These are phyloP conservation scores for Cheilosia urbana DNA, from an alignment of 2,888 invertebrate genomes.

Conservation along the genomic window DNA sequence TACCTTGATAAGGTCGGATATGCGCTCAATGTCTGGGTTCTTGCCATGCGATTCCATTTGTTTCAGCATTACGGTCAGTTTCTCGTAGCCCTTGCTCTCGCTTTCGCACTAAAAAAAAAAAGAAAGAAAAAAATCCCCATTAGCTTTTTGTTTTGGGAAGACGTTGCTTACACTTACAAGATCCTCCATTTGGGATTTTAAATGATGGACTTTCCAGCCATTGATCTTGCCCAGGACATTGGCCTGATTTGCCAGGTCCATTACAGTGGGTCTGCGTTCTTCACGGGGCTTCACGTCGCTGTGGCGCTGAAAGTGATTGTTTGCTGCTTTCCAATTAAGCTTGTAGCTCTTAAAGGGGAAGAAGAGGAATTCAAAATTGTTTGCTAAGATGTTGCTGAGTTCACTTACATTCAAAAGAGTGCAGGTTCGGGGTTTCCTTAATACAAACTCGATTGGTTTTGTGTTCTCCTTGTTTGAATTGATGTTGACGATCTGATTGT, in stretches of 20 bases:
- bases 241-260: conserved; percentile 94
- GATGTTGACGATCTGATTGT: conserved; percentile 77
- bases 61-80: conserved; percentile 81
- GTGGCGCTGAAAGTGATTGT: conserved; percentile 90
- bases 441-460: conserved; percentile 81
- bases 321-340: conserved; percentile 89
- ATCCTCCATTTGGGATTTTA: conserved; percentile 96
- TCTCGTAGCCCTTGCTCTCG: conserved; percentile 84
- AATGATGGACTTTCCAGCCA: conserved; percentile 97
- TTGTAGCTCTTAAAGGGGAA: conserved; percentile 85
- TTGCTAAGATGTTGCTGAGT: neutral
- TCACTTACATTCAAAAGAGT: conserved; percentile 81
- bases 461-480: conserved; percentile 82
- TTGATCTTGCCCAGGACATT: conserved; percentile 94
- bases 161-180: conserved; percentile 86
- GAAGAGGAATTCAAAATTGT: neutral
- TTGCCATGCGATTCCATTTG: conserved; percentile 84
- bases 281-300: conserved; percentile 95
- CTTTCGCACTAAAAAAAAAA: conserved; percentile 84
- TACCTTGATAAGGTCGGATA: conserved; percentile 88
- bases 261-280: conserved; percentile 93
- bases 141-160: too few species aligned
- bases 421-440: conserved; percentile 82
- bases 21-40: conserved; percentile 84
- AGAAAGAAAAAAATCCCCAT: conserved; percentile 60